phyloP scores from a whole-genome alignment of 2,797 vertebrate species.

The Chelon labrosus region DNA sequence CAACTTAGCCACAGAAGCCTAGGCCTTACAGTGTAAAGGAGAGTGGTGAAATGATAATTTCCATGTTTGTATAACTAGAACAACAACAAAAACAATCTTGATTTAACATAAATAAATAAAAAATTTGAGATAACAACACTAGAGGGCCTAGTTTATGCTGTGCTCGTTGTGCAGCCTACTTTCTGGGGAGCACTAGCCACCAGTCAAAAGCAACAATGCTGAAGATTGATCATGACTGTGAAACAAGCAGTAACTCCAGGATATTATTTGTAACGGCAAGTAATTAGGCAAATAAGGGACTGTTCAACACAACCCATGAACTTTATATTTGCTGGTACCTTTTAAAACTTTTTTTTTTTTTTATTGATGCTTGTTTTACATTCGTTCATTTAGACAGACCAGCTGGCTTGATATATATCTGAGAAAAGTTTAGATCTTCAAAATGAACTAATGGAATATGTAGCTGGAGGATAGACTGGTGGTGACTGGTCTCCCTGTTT shows the following conservation, averaged over 20 bases:
- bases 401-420: not conserved
- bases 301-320: no score
- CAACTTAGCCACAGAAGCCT: not conserved
- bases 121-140: not conserved
- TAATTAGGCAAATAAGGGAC: no score
- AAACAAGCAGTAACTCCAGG: no score
- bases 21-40: not conserved
- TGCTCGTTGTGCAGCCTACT: not conserved
- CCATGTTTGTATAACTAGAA: not conserved
- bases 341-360: no score
- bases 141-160: not conserved
- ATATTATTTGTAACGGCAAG: no score
- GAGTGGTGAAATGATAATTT: not conserved
- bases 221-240: no score
- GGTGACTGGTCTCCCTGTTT: constrained; percentile 68
- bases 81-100: not conserved
- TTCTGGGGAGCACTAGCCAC: not conserved
- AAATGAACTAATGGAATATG: not conserved
- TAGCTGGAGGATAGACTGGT: constrained; percentile 18
- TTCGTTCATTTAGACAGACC: no score
- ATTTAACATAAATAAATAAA: not conserved
- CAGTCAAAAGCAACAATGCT: no score
- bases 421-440: not conserved
- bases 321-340: no score
- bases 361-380: no score